Percentiles rank a stretch among this genome's conserved stretches.
phyloP scores from a whole-genome alignment of 1,140 invertebrate species.

The Dreissena polymorpha region DNA sequence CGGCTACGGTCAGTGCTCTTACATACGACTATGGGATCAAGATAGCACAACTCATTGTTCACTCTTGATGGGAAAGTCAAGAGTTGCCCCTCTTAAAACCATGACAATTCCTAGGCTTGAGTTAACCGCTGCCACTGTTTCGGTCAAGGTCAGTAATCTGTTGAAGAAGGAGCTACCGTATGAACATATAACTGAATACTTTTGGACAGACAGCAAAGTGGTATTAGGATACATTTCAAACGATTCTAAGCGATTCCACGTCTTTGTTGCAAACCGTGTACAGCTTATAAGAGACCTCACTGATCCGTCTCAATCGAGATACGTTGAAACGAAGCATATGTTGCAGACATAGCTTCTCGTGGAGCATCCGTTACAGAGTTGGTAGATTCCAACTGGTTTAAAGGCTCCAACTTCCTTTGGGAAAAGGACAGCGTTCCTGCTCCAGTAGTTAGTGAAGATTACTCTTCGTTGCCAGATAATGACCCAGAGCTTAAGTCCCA shows the following conservation, averaged over 20 bases:
- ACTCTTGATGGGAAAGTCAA: slow-evolving; percentile 43
- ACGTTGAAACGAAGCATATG: slow-evolving; percentile 25
- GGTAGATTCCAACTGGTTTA: background rate
- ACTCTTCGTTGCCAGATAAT: no score
- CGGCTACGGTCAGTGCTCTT: slow-evolving; percentile 46
- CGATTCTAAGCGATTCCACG: slow-evolving; percentile 30
- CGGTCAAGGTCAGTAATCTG: slow-evolving; percentile 21
- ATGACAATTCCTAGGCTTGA: slow-evolving; percentile 50
- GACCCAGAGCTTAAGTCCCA: no score
- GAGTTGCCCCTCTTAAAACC: slow-evolving; percentile 52
- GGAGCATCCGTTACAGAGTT: background rate
- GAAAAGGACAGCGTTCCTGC: no score
- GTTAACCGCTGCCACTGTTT: slow-evolving; percentile 44
- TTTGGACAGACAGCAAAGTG: slow-evolving; percentile 48
- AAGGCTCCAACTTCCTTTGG: background rate
- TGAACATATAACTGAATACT: background rate
- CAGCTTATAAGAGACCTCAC: slow-evolving; percentile 18
- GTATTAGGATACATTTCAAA: no score
- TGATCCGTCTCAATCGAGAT: background rate
- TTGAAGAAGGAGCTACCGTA: slow-evolving; percentile 20
- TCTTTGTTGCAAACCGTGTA: slow-evolving; percentile 48
- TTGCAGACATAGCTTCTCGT: slow-evolving; percentile 33
- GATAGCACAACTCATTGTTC: slow-evolving; percentile 23
- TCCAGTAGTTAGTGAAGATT: no score
- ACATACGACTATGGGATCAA: slow-evolving; percentile 39